A percentile compares a stretch with the other conserved stretches of the same genome.
Evolutionary conservation across 2,113 vertebrate genomes (phyloP).

Genomic region (Coregonus clupeaformis): DNA sequence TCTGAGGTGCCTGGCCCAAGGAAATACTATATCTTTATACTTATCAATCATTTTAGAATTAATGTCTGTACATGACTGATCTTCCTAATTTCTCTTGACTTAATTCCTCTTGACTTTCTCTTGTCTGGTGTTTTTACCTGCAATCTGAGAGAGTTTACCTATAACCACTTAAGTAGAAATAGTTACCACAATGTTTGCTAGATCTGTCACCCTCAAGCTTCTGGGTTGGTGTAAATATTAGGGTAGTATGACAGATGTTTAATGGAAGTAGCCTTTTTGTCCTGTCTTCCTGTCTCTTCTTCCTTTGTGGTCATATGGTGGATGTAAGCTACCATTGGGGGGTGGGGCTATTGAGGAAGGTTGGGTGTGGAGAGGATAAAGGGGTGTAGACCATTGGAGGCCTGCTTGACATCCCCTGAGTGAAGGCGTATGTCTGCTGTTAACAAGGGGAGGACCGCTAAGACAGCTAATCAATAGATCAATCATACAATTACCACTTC

Average conservation of each 20-base stretch:
- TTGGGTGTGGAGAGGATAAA: not conserved
- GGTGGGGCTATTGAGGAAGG: not conserved
- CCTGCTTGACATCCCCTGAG: constrained; percentile 42
- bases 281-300: constrained; percentile 35
- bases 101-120: too few species aligned
- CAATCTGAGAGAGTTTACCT: not conserved
- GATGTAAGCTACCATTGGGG: constrained; percentile 25
- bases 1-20: too few species aligned
- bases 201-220: not conserved
- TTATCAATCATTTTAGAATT: too few species aligned
- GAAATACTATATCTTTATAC: too few species aligned
- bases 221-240: not conserved
- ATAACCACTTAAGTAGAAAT: not conserved
- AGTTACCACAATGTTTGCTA: not conserved
- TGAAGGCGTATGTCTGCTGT: constrained; percentile 58
- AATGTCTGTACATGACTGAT: too few species aligned
- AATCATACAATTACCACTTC: constrained; percentile 76
- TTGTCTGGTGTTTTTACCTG: too few species aligned
- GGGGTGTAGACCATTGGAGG: not conserved
- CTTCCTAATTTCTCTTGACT: too few species aligned
- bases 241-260: constrained; percentile 36
- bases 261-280: constrained; percentile 26
- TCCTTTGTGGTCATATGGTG: constrained; percentile 35
- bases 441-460: constrained; percentile 51
- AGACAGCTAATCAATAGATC: constrained; percentile 74